Evolutionary conservation across 2,888 invertebrate species (phyloP).

Genomic region (Lepetodrilus schrolli): DNA sequence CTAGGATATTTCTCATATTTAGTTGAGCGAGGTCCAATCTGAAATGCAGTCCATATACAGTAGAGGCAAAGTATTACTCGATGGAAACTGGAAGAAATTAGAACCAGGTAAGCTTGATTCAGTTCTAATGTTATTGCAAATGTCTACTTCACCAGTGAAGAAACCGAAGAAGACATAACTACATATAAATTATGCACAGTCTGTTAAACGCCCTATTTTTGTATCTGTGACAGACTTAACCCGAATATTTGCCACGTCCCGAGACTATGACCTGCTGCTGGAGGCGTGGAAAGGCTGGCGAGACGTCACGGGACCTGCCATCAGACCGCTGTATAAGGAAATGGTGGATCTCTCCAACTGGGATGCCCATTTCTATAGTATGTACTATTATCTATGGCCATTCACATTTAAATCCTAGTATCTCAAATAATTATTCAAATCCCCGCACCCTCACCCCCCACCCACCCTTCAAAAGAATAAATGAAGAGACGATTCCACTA

Average conservation of each 20-base stretch:
- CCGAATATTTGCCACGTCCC: constrained; percentile 55
- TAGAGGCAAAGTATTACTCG: constrained; percentile 49
- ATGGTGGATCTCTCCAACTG: constrained; percentile 87
- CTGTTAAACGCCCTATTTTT: background rate
- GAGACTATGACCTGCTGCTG: constrained; percentile 84
- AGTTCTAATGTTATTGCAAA: background rate
- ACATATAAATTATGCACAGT: background rate
- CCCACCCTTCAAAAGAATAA: no score
- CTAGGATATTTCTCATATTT: constrained; percentile 29
- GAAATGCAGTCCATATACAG: constrained; percentile 52
- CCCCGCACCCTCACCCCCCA: no score
- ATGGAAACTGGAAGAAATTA: constrained; percentile 41
- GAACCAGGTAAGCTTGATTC: constrained; percentile 45
- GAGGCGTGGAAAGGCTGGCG: constrained; percentile 89
- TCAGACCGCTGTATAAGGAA: constrained; percentile 85
- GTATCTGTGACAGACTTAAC: constrained; percentile 54
- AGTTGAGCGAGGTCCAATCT: constrained; percentile 45
- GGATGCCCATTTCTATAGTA: constrained; percentile 78
- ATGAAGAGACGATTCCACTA: no score
- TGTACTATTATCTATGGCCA: background rate
- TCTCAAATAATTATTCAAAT: no score
- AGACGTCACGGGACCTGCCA: constrained; percentile 85
- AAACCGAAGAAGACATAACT: background rate
- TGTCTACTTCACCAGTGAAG: background rate
- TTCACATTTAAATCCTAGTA: no score